Evolutionary conservation across 2,888 invertebrate genomes (phyloP), one percentile per base, ranked within the genome.

Genomic region (Artemia sinica): DNA sequence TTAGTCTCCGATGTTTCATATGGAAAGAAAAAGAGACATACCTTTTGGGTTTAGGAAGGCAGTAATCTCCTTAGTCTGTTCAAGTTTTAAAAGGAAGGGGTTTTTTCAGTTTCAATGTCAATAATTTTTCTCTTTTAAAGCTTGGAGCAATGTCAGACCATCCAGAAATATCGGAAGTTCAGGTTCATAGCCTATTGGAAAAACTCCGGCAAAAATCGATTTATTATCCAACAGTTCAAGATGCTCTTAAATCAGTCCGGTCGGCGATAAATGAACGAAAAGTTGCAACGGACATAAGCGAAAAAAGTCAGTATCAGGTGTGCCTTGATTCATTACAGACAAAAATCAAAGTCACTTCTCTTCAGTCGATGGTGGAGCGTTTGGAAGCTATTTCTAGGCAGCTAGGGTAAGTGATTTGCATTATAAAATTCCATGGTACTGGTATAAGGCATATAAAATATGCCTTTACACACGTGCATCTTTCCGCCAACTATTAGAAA

Each of bases 311-410:
- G 74, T 82, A 94, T 71, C 92, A 93, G 77, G 88, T 89, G 79
- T 92, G 91, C 77, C 80, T 95, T 72, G 94, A 95, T 77, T 89
- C 89, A 70, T 81, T 95, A 74, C 94, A 94, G 76, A 89, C 92
- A 78, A 91, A 91, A 71, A 93, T 95, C 73, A 92, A 91, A 83
- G 91, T 94, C 2, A 89, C 88, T 71, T 91, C 91, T 0, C 80
- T 92, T 67, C 91, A 92, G 76, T 91, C 91, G 66, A 86, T 95
- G 80, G 88, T 94, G 51, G 94, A 95, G 77, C 83, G 94, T 71
- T 81, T 95, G 71, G 93, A 94, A 77, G 89, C 91, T 78, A 84
- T 94, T 67, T 89, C 92, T 1, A 82, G 94, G 69, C 93, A 94
- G 77, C 81, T 93, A 71, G 91, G 91, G 83, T 88, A 79, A 77